Conservation (phyloP, 1,140 invertebrate genomes). For the Palaemon carinicauda region DNA sequence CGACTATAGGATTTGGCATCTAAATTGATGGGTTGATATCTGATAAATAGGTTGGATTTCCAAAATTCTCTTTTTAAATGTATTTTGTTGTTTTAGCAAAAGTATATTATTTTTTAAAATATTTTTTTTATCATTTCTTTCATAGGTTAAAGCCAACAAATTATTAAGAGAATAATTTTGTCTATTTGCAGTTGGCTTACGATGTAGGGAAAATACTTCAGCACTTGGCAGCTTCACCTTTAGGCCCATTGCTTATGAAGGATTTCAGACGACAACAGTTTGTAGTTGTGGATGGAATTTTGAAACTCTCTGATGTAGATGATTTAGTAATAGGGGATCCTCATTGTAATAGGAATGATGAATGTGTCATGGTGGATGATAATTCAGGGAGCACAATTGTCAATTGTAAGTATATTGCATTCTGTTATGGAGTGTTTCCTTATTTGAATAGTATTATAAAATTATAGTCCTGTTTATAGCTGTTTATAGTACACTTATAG, state of each 20-base stretch:
- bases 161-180: neutral
- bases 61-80: too few species aligned
- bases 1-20: too few species aligned
- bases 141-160: neutral
- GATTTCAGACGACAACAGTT: conserved; percentile 43
- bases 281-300: conserved; percentile 22
- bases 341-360: neutral
- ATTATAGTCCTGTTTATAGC: too few species aligned
- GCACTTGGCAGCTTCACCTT: conserved; percentile 24
- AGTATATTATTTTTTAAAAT: too few species aligned
- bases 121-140: too few species aligned
- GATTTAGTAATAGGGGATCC: conserved; percentile 39
- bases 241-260: conserved; percentile 32
- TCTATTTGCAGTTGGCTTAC: conserved; percentile 25
- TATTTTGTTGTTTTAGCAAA: too few species aligned
- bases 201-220: conserved; percentile 30
- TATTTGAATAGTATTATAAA: neutral
- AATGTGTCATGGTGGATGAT: conserved; percentile 15
- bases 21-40: too few species aligned
- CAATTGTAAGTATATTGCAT: conserved; percentile 1
- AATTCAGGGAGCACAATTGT: neutral
- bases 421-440: neutral
- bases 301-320: conserved; percentile 46
- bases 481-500: neutral
- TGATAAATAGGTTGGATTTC: too few species aligned